Percentiles rank a stretch among this genome's conserved stretches.
Conservation (phyloP, 2,888 invertebrate species). For the Xanthia togata region DNA sequence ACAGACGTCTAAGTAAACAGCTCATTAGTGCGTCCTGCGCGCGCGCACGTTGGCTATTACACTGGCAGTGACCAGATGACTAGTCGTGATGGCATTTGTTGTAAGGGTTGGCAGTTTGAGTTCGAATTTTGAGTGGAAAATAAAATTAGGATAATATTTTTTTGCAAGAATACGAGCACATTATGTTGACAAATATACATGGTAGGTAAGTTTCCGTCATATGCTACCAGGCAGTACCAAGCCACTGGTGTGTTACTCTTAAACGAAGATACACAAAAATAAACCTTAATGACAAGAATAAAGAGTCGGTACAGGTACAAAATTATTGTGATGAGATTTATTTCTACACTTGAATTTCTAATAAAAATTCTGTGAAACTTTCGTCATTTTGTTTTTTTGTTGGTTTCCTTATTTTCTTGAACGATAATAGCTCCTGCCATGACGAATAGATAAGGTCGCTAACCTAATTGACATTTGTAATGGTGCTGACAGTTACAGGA, state of each 20-base stretch:
- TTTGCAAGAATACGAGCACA: neutral
- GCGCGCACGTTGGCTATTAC: slow-evolving; percentile 62
- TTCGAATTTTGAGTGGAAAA: neutral
- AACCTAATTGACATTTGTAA: neutral
- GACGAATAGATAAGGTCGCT: no score
- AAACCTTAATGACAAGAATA: neutral
- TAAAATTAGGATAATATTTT: neutral
- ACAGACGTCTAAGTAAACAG: slow-evolving; percentile 59
- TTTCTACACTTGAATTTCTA: neutral
- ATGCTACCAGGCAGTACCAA: neutral
- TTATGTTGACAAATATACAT: neutral
- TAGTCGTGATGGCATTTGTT: slow-evolving; percentile 64
- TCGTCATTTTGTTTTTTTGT: neutral
- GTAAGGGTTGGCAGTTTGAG: slow-evolving; percentile 55
- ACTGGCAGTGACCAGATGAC: slow-evolving; percentile 62
- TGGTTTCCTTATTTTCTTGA: neutral
- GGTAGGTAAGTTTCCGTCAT: neutral
- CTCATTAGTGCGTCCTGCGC: slow-evolving; percentile 67
- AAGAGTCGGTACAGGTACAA: neutral
- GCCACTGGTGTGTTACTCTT: neutral
- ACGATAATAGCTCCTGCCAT: neutral
- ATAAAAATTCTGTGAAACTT: neutral
- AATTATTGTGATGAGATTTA: neutral
- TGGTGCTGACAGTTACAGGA: neutral
- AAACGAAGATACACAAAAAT: neutral